These are phyloP conservation scores for Psylliodes chrysocephalus DNA, from an alignment of 2,888 invertebrate genomes.

Conservation along the genomic window DNA sequence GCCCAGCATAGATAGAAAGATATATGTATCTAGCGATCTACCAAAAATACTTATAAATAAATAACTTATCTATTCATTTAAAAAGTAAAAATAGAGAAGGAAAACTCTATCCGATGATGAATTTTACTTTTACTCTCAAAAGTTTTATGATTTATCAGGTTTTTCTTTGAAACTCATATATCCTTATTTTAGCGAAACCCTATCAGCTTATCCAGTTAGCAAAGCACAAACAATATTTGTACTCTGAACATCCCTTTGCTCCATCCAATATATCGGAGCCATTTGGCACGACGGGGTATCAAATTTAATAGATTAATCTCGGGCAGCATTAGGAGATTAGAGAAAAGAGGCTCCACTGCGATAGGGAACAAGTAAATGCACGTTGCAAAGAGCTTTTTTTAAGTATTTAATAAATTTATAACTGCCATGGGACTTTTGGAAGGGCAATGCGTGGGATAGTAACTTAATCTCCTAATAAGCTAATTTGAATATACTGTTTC, in stretches of 20 bases:
- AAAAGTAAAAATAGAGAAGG: too few relatives aligned
- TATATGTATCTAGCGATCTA: too few relatives aligned
- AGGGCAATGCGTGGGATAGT: background rate
- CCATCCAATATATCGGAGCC: slow-evolving; percentile 27
- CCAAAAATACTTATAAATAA: too few relatives aligned
- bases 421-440: slow-evolving; percentile 13
- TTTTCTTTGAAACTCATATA: slow-evolving; percentile 4
- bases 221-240: slow-evolving; percentile 28
- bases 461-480: background rate
- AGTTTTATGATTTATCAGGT: background rate
- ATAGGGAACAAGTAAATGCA: slow-evolving; percentile 11
- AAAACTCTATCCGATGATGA: background rate
- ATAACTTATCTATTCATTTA: too few relatives aligned
- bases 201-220: slow-evolving; percentile 18
- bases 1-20: too few relatives aligned
- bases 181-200: background rate
- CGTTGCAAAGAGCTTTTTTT: slow-evolving; percentile 24
- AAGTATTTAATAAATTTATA: slow-evolving; percentile 27
- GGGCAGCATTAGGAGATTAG: slow-evolving; percentile 33
- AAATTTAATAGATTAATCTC: slow-evolving; percentile 38
- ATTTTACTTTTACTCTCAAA: background rate
- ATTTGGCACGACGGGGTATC: slow-evolving; percentile 32
- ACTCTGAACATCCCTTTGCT: slow-evolving; percentile 24
- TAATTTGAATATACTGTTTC: too few relatives aligned
- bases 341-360: slow-evolving; percentile 22